Base-by-base conservation (phyloP, 2,113 vertebrate species). In the Nothobranchius furzeri region DNA sequence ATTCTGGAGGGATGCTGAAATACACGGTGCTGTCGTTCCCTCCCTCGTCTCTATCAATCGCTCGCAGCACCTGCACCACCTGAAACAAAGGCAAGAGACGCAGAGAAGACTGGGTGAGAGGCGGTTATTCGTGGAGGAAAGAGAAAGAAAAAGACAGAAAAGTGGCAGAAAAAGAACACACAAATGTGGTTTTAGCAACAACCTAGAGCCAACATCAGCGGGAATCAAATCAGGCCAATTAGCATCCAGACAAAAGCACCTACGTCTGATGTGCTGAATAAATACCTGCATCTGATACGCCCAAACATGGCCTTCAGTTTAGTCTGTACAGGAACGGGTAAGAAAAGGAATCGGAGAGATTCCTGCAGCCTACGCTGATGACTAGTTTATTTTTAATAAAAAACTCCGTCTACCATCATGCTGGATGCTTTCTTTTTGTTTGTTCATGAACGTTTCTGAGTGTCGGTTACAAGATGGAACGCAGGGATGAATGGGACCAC, bases 21-120 rank as follows among this genome's bases (percentile, higher is more conserved):
- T 94, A 94, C 81, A 96, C 93, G 0, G 85, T 87, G 85, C 94
- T 95, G 80, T 93, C 92, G 69, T 96, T 95, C 65, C 94, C 94
- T 1, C 88, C 93, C 75, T 95, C 93, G 56, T 95, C 95, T 92
- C 90, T 92, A 92, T 95, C 95, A 83, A 95, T 90, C 45, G 94
- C 94, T 59, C 90, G 88, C 86, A 96, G 90, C 83, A 95, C 91
- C 89, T 95, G 95, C 85, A 96, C 94, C 87, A 95, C 87, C 95
- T 96, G 90, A 83, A 85, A 84, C 59, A 68, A 53, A 78, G 36
- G 54, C 90, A 86, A 89, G 70, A 86, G 79, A 50, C 73, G 78
- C 46, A 61, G 47, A 70, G 25, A 58, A 68, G 69, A 71, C 30
- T 24, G 48, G 15, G 47, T 68, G 60, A 76, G 60, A 50, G 36